Conservation (phyloP, 2,888 invertebrate genomes). For the Scaptomyza tumidula region DNA sequence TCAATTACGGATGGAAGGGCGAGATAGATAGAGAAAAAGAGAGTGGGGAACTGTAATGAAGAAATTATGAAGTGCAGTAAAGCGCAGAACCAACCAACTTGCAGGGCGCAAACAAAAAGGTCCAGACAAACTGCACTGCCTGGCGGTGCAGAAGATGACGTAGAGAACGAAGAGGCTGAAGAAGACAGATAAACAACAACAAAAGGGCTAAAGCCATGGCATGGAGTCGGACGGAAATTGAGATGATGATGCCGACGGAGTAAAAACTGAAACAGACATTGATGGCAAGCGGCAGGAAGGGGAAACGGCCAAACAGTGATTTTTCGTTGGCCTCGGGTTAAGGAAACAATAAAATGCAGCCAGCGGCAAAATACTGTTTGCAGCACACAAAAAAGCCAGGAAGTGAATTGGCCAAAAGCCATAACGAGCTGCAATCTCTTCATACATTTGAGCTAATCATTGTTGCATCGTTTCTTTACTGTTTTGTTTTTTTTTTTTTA, state of each 20-base stretch:
- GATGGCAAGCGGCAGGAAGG: not conserved
- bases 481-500: not conserved
- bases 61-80: slow-evolving; percentile 77
- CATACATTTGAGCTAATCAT: slow-evolving; percentile 38
- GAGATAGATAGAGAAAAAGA: not conserved
- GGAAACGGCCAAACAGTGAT: slow-evolving; percentile 24
- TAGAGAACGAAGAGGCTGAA: not conserved
- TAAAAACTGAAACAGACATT: not conserved
- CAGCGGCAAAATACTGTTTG: slow-evolving; percentile 41
- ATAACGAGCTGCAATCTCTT: slow-evolving; percentile 39
- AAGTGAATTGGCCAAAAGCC: slow-evolving; percentile 48
- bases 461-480: slow-evolving; percentile 12
- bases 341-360: slow-evolving; percentile 73
- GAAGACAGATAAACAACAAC: slow-evolving; percentile 12
- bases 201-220: slow-evolving; percentile 11
- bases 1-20: slow-evolving; percentile 38
- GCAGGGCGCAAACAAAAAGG: slow-evolving; percentile 28
- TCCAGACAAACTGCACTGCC: slow-evolving; percentile 6
- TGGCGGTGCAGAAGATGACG: not conserved
- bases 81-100: slow-evolving; percentile 34
- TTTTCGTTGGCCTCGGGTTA: slow-evolving; percentile 26
- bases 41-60: slow-evolving; percentile 50
- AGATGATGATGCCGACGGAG: slow-evolving; percentile 16
- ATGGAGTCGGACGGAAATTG: slow-evolving; percentile 42
- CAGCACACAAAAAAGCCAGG: slow-evolving; percentile 10